Percentiles rank a stretch among this genome's conserved stretches.
phyloP scores from a whole-genome alignment of 2,797 vertebrate species.

The Xiphophorus birchmanni region DNA sequence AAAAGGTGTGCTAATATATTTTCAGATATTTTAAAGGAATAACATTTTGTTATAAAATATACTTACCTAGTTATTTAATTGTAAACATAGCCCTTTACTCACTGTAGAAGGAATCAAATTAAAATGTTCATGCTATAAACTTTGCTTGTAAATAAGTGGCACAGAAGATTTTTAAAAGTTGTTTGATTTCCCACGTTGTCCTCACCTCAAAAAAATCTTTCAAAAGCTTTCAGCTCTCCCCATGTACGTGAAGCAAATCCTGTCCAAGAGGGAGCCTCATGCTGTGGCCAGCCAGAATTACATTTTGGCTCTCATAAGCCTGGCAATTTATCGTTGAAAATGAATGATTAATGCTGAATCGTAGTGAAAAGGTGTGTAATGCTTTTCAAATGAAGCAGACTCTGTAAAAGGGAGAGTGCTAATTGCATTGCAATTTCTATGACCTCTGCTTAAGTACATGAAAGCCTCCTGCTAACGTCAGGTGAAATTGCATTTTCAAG shows the following conservation, averaged over 20 bases:
- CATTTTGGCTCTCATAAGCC: constrained; percentile 65
- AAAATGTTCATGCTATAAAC: neutral
- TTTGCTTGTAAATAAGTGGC: neutral
- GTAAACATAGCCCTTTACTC: neutral
- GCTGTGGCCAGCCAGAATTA: constrained; percentile 53
- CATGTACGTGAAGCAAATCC: constrained; percentile 47
- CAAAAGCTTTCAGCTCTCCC: constrained; percentile 54
- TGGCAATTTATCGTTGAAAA: constrained; percentile 57
- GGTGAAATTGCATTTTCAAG: constrained; percentile 83
- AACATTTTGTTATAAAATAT: neutral
- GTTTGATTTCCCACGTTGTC: constrained; percentile 21
- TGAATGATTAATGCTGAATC: constrained; percentile 72
- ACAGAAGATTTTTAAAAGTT: constrained; percentile 23
- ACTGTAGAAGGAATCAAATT: neutral
- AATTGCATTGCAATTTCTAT: constrained; percentile 78
- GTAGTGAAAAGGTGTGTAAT: constrained; percentile 69
- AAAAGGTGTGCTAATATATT: neutral
- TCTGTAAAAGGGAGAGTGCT: constrained; percentile 71
- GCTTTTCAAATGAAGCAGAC: constrained; percentile 75
- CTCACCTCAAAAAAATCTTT: constrained; percentile 28
- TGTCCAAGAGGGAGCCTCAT: constrained; percentile 47
- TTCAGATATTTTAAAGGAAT: neutral
- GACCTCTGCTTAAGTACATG: constrained; percentile 80
- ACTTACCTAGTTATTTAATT: neutral
- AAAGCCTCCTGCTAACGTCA: constrained; percentile 80